Conservation (phyloP, 2,113 vertebrate species). For the Oncorhynchus keta region DNA sequence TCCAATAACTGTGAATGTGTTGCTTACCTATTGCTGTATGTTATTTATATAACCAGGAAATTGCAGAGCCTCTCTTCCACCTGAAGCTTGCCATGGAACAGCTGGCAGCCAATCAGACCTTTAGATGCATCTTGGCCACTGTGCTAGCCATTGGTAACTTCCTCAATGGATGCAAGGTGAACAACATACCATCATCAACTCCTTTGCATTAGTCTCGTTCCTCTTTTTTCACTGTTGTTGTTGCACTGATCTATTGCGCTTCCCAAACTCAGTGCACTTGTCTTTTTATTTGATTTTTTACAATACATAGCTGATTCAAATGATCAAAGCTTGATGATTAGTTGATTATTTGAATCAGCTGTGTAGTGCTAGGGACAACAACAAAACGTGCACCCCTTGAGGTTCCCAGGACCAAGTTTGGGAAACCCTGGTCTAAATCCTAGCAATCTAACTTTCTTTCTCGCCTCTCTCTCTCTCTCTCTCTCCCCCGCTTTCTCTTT, state of each 20-base stretch:
- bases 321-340: too few relatives aligned
- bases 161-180: constrained; percentile 76
- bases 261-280: too few relatives aligned
- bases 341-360: too few relatives aligned
- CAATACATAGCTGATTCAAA: too few relatives aligned
- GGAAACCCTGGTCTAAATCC: neutral
- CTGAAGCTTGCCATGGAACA: constrained; percentile 79
- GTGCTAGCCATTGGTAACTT: constrained; percentile 79
- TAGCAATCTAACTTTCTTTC: too few relatives aligned
- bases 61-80: constrained; percentile 78
- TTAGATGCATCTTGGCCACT: constrained; percentile 73
- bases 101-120: constrained; percentile 71
- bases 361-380: neutral
- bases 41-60: constrained; percentile 60
- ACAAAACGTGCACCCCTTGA: too few relatives aligned
- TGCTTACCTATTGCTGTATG: neutral
- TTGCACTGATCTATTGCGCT: too few relatives aligned
- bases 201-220: neutral
- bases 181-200: neutral
- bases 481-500: neutral
- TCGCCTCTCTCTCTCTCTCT: neutral
- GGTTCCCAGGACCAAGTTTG: too few relatives aligned
- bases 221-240: too few relatives aligned
- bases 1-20: neutral
- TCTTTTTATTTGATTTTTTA: too few relatives aligned